Evolutionary conservation across 2,888 invertebrate genomes (phyloP).

Genomic region (Scaptomyza flava): DNA sequence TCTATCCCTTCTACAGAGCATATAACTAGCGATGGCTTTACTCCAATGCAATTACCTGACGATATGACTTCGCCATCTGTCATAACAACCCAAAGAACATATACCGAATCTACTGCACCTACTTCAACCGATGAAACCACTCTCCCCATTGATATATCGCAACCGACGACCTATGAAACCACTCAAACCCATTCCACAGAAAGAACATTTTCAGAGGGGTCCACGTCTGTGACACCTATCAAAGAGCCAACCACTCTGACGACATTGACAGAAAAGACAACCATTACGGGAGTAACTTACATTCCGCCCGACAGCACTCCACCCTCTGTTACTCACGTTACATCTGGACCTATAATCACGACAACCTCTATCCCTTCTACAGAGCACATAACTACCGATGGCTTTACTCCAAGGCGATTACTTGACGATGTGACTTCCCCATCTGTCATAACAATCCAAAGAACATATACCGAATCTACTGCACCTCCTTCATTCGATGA

Average conservation of each 20-base stretch:
- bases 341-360: neutral
- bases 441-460: neutral
- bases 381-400: neutral
- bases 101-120: no score
- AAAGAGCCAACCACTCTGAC: no score
- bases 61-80: no score
- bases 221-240: no score
- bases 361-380: neutral
- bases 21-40: no score
- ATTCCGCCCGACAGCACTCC: neutral
- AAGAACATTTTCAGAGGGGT: neutral
- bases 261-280: no score
- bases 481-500: neutral
- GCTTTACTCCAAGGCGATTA: neutral
- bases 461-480: neutral
- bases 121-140: neutral
- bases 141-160: neutral
- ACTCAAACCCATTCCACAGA: neutral
- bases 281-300: no score
- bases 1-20: no score
- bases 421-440: neutral
- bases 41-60: no score
- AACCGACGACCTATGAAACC: neutral
- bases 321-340: neutral
- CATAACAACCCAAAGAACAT: no score